Percentiles rank a stretch among this genome's conserved stretches.
phyloP scores from a whole-genome alignment of 2,113 vertebrate species.

The Festucalex cinctus region DNA sequence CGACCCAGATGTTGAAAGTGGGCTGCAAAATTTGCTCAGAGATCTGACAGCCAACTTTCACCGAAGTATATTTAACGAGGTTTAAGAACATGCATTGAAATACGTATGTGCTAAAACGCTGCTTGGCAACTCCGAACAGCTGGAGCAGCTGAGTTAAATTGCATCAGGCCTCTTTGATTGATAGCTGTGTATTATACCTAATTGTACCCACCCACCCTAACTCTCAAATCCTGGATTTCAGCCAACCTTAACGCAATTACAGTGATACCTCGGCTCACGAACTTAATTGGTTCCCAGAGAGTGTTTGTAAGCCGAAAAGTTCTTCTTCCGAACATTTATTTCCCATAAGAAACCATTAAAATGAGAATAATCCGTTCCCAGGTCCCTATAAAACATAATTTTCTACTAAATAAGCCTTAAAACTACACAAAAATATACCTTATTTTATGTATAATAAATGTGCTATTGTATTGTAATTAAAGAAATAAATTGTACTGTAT shows the following conservation, averaged over 20 bases:
- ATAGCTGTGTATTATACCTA: conserved; percentile 8
- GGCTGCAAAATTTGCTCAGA: conserved; percentile 48
- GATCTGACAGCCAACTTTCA: conserved; percentile 46
- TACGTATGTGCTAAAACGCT: conserved; percentile 33
- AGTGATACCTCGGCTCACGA: no score
- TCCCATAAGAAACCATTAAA: no score
- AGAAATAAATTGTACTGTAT: no score
- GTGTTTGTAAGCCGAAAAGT: no score
- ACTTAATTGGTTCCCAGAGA: no score
- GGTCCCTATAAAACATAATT: no score
- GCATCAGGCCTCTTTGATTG: conserved; percentile 10
- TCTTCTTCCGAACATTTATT: no score
- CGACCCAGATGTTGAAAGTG: conserved; percentile 43
- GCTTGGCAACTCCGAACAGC: conserved; percentile 7
- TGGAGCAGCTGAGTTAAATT: not conserved
- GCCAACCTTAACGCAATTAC: conserved; percentile 38
- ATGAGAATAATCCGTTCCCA: no score
- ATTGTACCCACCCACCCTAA: conserved; percentile 25
- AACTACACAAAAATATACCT: no score
- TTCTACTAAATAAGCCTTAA: no score
- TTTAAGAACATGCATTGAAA: conserved; percentile 28
- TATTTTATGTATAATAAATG: no score
- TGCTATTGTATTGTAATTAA: no score
- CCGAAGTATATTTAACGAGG: conserved; percentile 39
- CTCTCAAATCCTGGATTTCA: conserved; percentile 42